A percentile compares a stretch with the other conserved stretches of the same genome.
Conservation (phyloP, 2,797 vertebrate genomes). For the Sebastes iracundus region DNA sequence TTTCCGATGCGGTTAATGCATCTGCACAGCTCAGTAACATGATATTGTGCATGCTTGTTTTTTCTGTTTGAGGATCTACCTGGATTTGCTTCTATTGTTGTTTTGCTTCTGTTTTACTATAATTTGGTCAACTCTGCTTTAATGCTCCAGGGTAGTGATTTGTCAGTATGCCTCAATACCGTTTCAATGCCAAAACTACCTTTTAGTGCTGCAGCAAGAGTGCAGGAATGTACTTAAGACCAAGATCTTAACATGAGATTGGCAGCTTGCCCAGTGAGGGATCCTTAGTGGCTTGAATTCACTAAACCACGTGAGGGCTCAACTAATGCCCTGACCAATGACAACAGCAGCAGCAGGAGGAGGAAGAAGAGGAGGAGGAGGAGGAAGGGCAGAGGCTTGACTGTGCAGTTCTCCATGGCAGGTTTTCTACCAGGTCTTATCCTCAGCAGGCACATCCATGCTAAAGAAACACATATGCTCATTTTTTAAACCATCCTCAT, state of each 20-base stretch:
- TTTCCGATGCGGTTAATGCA: background rate
- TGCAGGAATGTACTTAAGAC: slow-evolving; percentile 70
- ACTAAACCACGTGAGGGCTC: slow-evolving; percentile 61
- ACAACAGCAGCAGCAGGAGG: slow-evolving; percentile 6
- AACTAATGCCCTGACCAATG: slow-evolving; percentile 61
- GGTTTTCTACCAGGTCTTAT: slow-evolving; percentile 23
- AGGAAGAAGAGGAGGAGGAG: slow-evolving; percentile 7
- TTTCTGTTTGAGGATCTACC: background rate
- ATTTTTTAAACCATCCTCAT: background rate
- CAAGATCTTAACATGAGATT: slow-evolving; percentile 66
- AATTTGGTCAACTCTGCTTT: background rate
- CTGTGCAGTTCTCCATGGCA: slow-evolving; percentile 38
- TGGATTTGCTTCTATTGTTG: background rate
- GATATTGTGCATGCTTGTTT: background rate
- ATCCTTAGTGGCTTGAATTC: slow-evolving; percentile 67
- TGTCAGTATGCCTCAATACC: background rate
- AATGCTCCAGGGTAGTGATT: background rate
- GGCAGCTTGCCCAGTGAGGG: slow-evolving; percentile 56
- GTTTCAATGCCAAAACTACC: slow-evolving; percentile 10
- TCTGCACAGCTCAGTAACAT: background rate
- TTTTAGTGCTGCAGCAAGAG: slow-evolving; percentile 41
- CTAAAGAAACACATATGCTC: background rate
- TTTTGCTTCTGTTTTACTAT: background rate
- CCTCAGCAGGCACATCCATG: slow-evolving; percentile 3
- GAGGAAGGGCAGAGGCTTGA: slow-evolving; percentile 46